These are phyloP conservation scores for Parazoanthus darwini DNA, from an alignment of 92 coral and sea anemone genomes.

Conservation along the genomic window DNA sequence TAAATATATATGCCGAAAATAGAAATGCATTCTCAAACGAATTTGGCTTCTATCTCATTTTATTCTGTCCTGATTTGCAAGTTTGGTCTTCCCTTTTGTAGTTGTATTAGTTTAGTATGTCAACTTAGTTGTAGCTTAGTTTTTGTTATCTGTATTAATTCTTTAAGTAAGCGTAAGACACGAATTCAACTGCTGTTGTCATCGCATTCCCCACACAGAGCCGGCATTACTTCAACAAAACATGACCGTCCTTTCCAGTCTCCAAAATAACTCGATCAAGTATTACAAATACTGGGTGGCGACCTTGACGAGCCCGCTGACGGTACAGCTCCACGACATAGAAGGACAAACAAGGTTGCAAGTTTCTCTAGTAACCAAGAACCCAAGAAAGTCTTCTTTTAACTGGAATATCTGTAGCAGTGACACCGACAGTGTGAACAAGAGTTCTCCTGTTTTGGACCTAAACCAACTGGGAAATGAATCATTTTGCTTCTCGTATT, in stretches of 20 bases:
- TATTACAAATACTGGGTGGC: constrained; percentile 55
- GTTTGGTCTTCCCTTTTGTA: no score
- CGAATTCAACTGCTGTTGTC: background rate
- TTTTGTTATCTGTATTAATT: no score
- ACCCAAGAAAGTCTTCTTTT: constrained; percentile 50
- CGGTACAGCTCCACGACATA: constrained; percentile 31
- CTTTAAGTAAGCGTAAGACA: no score
- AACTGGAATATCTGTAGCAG: constrained; percentile 46
- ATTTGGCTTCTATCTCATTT: no score
- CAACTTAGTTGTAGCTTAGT: no score
- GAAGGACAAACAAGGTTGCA: constrained; percentile 46
- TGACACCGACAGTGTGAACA: background rate
- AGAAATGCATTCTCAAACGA: no score
- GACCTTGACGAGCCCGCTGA: constrained; percentile 28
- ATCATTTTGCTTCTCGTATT: constrained; percentile 42
- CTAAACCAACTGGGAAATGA: constrained; percentile 37
- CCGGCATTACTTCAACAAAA: constrained; percentile 62
- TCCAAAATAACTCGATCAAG: constrained; percentile 40
- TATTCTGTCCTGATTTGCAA: no score
- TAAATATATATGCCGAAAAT: no score
- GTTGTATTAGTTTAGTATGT: no score
- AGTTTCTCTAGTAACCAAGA: constrained; percentile 47
- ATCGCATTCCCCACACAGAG: constrained; percentile 31
- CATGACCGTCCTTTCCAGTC: constrained; percentile 25
- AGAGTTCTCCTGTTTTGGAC: background rate